Evolutionary conservation across 2,888 invertebrate species (phyloP), one percentile per base, ranked within the genome.

Genomic region (Yponomeuta sedellus): DNA sequence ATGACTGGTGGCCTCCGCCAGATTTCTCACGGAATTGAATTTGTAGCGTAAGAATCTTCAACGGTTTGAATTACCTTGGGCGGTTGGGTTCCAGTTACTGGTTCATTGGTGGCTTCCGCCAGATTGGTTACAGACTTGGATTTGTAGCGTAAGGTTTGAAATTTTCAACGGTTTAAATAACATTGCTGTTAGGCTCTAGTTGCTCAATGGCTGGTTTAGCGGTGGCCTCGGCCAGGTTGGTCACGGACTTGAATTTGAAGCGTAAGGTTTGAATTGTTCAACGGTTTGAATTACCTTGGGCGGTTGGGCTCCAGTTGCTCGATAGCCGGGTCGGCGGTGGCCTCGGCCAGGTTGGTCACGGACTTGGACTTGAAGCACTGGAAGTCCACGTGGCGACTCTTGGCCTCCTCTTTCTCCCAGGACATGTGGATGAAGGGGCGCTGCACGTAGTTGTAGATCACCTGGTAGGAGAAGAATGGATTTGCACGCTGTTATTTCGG

Each of bases 321-420:
- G 22, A 95, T 91, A 0, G 94, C 95, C 0, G 97, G 97, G 85
- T 98, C 98, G 0, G 98, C 98, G 0, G 97, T 97, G 0, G 98
- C 98, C 76, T 98, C 98, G 0, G 98, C 98, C 69, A 99, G 90
- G 87, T 99, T 99, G 11, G 98, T 99, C 39, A 99, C 98, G 0
- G 98, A 98, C 81, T 99, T 99, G 3, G 98, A 98, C 86, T 98
- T 99, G 66, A 99, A 98, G 81, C 99, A 99, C 90, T 99, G 97
- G 79, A 99, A 99, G 85, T 99, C 99, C 0, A 99, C 99, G 81
- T 99, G 99, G 0, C 99, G 94, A 78, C 98, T 98, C 80, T 99
- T 98, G 0, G 99, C 99, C 78, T 99, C 99, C 79, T 99, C 99
- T 77, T 99, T 99, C 82, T 99, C 99, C 99, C 99, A 99, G 0